Evolutionary conservation across 2,113 vertebrate genomes (phyloP), one percentile per base, ranked within the genome.

Genomic region (Pseudorhombus dupliciocellatus): DNA sequence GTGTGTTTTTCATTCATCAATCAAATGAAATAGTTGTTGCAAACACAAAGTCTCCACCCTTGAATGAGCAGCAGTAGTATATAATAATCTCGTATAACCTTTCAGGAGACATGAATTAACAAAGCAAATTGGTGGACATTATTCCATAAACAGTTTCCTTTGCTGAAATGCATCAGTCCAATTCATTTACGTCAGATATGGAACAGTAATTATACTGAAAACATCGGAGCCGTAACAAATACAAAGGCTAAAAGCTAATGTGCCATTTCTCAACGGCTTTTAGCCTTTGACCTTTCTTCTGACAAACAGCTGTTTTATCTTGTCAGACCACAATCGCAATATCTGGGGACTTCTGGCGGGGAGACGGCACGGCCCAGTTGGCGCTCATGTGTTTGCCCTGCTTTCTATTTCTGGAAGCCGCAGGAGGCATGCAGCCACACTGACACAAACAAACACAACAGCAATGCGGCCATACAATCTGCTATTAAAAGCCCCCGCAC

Each of bases 331-430:
- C 4, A 66, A 55, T 79, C 62, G 1, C 61, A 40, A 61, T 57
- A 73, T 64, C 0, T 66, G 59, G 60, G 46, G 75, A 83, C 48
- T 18, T 59, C 21, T 69, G 11, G 59, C 56, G 44, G 67, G 57
- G 64, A 70, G 57, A 48, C 50, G 70, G 31, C 9, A 26, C 81
- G 79, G 68, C 77, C 81, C 72, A 87, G 59, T 85, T 87, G 80
- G 76, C 48, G 2, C 56, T 84, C 60, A 61, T 82, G 58, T 81
- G 30, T 85, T 84, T 87, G 79, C 20, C 46, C 46, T 15, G 46
- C 59, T 90, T 84, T 89, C 83, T 91, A 88, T 90, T 90, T 90
- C 86, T 92, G 80, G 88, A 90, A 85, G 55, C 83, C 84, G 58
- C 74, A 70, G 52, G 76, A 86, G 72, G 69, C 81, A 60, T 62